phyloP scores from a whole-genome alignment of 2,113 vertebrate genomes.

The Prolemur simus region DNA sequence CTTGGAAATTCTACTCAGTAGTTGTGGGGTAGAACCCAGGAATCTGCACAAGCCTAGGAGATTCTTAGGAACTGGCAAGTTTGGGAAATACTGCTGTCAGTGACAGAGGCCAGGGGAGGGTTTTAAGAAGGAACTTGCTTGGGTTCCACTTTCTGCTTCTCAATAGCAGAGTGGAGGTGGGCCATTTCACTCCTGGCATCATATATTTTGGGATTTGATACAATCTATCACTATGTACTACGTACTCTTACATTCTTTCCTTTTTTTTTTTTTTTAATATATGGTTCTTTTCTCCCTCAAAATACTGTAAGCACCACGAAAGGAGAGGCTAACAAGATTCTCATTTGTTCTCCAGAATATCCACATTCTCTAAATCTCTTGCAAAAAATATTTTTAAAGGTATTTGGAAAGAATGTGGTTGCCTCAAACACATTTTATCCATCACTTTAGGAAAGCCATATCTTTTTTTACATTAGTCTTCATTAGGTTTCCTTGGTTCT shows the following conservation, averaged over 20 bases:
- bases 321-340: background rate
- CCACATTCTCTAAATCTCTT: conserved; percentile 23
- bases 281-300: background rate
- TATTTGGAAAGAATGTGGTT: conserved; percentile 36
- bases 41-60: background rate
- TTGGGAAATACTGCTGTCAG: background rate
- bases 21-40: background rate
- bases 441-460: background rate
- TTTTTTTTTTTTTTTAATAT: background rate
- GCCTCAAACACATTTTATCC: conserved; percentile 13
- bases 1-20: background rate
- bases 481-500: conserved; percentile 53
- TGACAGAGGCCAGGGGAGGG: fast-evolving
- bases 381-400: background rate
- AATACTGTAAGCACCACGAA: background rate
- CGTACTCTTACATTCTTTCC: background rate
- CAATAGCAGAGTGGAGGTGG: background rate
- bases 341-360: conserved; percentile 11
- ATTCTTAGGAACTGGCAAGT: background rate
- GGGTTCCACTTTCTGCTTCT: background rate
- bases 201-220: background rate
- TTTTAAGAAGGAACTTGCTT: background rate
- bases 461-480: conserved; percentile 60
- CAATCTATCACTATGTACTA: background rate
- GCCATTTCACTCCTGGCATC: background rate